Evolutionary conservation across 2,888 invertebrate species (phyloP).

Genomic region (Archips crataeganus): DNA sequence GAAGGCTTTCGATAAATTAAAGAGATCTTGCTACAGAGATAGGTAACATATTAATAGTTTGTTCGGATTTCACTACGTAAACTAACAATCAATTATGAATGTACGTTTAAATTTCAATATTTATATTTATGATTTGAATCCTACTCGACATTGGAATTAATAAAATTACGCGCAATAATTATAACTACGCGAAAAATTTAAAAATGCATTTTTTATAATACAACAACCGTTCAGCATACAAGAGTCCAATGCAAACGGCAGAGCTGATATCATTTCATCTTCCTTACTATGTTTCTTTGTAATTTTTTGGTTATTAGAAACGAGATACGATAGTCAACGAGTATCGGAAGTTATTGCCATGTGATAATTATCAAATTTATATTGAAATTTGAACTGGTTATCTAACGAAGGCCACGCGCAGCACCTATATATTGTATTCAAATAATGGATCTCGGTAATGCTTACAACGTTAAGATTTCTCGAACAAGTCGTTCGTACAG

Average conservation of each 20-base stretch:
- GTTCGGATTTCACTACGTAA: conserved; percentile 10
- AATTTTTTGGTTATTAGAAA: too few species aligned
- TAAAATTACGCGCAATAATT: too few species aligned
- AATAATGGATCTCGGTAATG: conserved; percentile 39
- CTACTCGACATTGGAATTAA: too few species aligned
- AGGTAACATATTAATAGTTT: conserved; percentile 29
- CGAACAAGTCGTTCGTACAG: conserved; percentile 26
- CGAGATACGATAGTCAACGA: neutral
- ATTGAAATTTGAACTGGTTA: conserved; percentile 24
- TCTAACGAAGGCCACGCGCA: conserved; percentile 7
- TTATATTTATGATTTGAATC: neutral
- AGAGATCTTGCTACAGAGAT: conserved; percentile 24
- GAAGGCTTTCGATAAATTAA: conserved; percentile 29
- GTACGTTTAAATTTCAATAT: conserved; percentile 5
- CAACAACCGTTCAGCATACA: neutral
- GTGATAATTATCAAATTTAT: neutral
- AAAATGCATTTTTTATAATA: neutral
- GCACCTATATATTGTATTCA: conserved; percentile 32
- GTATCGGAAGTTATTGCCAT: neutral
- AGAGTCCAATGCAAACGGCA: neutral
- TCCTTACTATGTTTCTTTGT: neutral
- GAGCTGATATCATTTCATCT: neutral
- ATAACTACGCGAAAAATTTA: neutral
- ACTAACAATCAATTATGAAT: neutral
- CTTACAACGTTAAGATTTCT: conserved; percentile 27